A percentile compares a stretch with the other conserved stretches of the same genome.
phyloP scores from a whole-genome alignment of 2,113 vertebrate genomes.

The Cyphomyrus plagiostoma region DNA sequence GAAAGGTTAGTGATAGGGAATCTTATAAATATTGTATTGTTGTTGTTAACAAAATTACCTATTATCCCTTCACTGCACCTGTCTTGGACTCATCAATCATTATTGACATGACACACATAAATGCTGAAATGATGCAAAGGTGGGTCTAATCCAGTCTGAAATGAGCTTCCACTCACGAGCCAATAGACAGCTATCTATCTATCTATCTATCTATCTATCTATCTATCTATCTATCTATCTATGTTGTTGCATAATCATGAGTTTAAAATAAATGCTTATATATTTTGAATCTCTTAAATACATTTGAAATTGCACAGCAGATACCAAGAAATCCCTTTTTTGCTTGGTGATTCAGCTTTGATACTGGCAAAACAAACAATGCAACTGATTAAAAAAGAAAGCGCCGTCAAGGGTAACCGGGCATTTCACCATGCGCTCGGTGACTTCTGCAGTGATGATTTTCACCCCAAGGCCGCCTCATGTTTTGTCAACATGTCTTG shows the following conservation, averaged over 20 bases:
- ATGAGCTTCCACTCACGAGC: background rate
- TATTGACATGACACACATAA: background rate
- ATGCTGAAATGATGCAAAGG: background rate
- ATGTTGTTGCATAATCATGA: background rate
- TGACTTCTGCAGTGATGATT: background rate
- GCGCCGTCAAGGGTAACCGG: background rate
- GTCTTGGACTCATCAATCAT: background rate
- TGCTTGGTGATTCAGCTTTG: background rate
- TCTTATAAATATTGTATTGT: slow-evolving; percentile 5
- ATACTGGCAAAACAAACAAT: background rate
- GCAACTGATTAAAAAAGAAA: background rate
- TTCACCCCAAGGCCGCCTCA: background rate
- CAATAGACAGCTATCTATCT: background rate
- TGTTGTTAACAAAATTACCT: background rate
- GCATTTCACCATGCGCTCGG: background rate
- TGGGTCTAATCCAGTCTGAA: background rate
- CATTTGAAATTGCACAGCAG: background rate
- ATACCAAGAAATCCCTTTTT: background rate
- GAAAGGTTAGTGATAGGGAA: background rate
- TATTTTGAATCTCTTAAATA: background rate
- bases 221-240: background rate
- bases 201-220: background rate
- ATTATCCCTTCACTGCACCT: background rate
- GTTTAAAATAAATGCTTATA: background rate
- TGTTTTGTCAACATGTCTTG: background rate